Conservation (phyloP, 2,888 invertebrate species). For the Liopterus haemorrhoidalis region DNA sequence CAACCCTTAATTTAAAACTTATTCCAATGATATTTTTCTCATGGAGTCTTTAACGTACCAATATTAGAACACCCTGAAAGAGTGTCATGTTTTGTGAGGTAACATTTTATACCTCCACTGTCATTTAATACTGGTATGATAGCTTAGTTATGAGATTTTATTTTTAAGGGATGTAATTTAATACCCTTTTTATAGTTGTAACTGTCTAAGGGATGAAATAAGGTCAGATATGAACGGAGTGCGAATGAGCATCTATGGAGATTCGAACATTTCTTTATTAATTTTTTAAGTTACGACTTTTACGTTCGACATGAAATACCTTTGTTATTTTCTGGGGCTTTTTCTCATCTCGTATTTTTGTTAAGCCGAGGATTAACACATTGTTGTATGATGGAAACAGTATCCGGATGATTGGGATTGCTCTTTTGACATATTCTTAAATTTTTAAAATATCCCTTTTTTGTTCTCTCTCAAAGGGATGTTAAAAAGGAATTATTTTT, state of each 20-base stretch:
- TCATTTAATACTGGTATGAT: conserved; percentile 37
- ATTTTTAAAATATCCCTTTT: too few relatives aligned
- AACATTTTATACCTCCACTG: conserved; percentile 24
- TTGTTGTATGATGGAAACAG: too few relatives aligned
- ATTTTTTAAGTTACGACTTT: conserved; percentile 24
- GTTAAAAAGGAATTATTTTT: too few relatives aligned
- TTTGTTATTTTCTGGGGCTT: too few relatives aligned
- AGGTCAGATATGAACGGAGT: conserved; percentile 41
- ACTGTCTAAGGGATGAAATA: conserved; percentile 44
- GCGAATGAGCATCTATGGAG: conserved; percentile 32
- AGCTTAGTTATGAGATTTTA: conserved; percentile 42
- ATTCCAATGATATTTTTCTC: conserved; percentile 47
- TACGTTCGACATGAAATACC: too few relatives aligned
- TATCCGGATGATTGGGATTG: too few relatives aligned
- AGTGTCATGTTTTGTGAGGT: too few relatives aligned
- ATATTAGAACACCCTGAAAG: too few relatives aligned
- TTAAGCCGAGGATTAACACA: too few relatives aligned
- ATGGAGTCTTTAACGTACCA: conserved; percentile 37
- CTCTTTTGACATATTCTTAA: too few relatives aligned
- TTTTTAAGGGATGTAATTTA: conserved; percentile 45
- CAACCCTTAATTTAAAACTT: conserved; percentile 46
- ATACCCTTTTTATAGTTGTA: conserved; percentile 45
- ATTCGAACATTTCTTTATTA: conserved; percentile 24
- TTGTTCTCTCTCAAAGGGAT: too few relatives aligned
- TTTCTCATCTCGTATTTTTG: too few relatives aligned